Percentiles rank a stretch among this genome's conserved stretches.
Evolutionary conservation across 2,797 vertebrate species (phyloP).

Genomic region (Siniperca obscura): DNA sequence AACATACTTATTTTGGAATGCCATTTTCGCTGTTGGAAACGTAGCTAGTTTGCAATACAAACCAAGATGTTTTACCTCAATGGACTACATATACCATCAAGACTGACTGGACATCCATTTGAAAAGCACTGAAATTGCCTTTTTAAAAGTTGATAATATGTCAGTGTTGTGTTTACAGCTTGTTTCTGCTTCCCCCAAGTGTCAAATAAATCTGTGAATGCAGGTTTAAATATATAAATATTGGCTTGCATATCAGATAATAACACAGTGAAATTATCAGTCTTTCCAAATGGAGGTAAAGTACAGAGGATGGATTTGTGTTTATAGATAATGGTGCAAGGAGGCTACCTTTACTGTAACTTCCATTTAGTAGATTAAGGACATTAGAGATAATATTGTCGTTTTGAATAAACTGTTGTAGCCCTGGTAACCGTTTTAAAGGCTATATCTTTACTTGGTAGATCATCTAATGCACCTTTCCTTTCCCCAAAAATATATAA

Average conservation of each 20-base stretch:
- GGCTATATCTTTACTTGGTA: conserved; percentile 13
- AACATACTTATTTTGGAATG: too few species aligned
- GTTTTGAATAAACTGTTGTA: conserved; percentile 31
- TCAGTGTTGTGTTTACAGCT: background rate
- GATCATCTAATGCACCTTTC: conserved; percentile 18
- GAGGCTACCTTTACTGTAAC: conserved; percentile 8
- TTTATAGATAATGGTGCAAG: conserved; percentile 32
- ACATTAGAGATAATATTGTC: conserved; percentile 26
- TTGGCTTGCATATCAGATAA: conserved; percentile 21
- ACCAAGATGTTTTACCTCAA: too few species aligned
- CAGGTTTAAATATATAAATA: background rate
- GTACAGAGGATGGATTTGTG: conserved; percentile 8
- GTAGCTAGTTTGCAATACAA: too few species aligned
- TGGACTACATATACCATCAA: too few species aligned
- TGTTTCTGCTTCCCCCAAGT: background rate
- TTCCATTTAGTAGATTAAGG: conserved; percentile 33
- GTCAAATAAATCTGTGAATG: background rate
- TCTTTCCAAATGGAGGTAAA: conserved; percentile 23
- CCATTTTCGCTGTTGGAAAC: too few species aligned
- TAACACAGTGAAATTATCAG: conserved; percentile 14
- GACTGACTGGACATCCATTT: too few species aligned
- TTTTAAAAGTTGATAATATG: background rate
- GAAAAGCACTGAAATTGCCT: too few species aligned
- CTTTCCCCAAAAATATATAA: background rate
- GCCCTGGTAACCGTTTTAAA: conserved; percentile 31